Percentiles rank a stretch among this genome's conserved stretches.
Evolutionary conservation across 2,113 vertebrate genomes (phyloP).

Genomic region (Muntiacus reevesi): DNA sequence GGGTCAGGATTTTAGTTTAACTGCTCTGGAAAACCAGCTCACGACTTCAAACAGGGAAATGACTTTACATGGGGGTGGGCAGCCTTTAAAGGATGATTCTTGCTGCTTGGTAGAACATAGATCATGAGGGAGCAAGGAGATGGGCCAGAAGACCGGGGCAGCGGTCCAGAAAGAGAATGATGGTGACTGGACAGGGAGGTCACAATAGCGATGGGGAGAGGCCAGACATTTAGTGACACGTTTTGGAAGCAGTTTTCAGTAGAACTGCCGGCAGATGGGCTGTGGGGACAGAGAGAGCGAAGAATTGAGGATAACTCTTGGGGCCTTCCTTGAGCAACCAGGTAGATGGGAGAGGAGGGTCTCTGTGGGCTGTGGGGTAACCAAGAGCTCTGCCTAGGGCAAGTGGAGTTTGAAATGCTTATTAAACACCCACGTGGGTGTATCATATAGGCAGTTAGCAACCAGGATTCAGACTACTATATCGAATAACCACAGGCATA

Average conservation of each 20-base stretch:
- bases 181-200: neutral
- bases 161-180: neutral
- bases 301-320: neutral
- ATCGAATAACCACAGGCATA: rapidly evolving
- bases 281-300: neutral
- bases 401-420: neutral
- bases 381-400: neutral
- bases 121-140: neutral
- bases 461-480: neutral
- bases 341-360: neutral
- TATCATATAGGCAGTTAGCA: neutral
- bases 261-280: neutral
- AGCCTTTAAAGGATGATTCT: neutral
- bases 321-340: neutral
- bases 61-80: neutral
- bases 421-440: neutral
- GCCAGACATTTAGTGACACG: neutral
- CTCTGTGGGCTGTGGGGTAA: neutral
- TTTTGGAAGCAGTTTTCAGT: neutral
- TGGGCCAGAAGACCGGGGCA: neutral
- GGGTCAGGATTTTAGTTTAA: neutral
- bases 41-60: neutral
- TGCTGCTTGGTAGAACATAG: neutral
- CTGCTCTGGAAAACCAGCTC: neutral
- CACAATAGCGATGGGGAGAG: neutral